A percentile compares a stretch with the other conserved stretches of the same genome.
phyloP scores from a whole-genome alignment of 2,113 vertebrate genomes.

The Reinhardtius hippoglossoides region DNA sequence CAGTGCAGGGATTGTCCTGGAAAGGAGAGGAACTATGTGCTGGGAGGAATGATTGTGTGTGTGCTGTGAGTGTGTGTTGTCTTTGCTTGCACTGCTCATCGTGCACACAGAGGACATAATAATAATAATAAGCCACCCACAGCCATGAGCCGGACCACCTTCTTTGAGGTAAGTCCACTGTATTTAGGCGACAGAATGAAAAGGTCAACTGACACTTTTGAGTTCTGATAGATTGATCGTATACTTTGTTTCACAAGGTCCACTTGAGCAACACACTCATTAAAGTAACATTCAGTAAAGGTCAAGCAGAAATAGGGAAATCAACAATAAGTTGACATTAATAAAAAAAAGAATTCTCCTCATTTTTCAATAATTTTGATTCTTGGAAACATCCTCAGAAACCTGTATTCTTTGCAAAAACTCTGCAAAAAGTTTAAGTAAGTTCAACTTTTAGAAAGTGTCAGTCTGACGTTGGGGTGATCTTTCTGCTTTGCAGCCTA shows the following conservation, averaged over 20 bases:
- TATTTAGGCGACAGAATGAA: neutral
- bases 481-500: no score
- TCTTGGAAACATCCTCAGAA: neutral
- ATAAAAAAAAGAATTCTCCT: no score
- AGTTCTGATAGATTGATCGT: neutral
- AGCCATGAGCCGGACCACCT: slow-evolving; percentile 77
- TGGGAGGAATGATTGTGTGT: slow-evolving; percentile 17
- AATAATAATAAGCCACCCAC: slow-evolving; percentile 1
- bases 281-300: neutral
- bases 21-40: slow-evolving; percentile 53
- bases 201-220: neutral
- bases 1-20: slow-evolving; percentile 64
- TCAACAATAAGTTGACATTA: neutral
- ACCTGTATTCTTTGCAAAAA: neutral
- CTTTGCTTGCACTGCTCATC: slow-evolving; percentile 20
- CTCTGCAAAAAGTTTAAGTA: neutral
- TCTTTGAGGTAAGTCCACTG: slow-evolving; percentile 78
- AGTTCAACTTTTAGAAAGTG: no score
- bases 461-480: no score
- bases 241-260: neutral
- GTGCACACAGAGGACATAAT: slow-evolving; percentile 24
- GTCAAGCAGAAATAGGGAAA: neutral
- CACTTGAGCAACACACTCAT: neutral
- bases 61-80: neutral
- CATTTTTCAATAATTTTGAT: neutral